Evolutionary conservation across 2,888 invertebrate genomes (phyloP), one percentile per base, ranked within the genome.

Genomic region (Leptothorax acervorum): DNA sequence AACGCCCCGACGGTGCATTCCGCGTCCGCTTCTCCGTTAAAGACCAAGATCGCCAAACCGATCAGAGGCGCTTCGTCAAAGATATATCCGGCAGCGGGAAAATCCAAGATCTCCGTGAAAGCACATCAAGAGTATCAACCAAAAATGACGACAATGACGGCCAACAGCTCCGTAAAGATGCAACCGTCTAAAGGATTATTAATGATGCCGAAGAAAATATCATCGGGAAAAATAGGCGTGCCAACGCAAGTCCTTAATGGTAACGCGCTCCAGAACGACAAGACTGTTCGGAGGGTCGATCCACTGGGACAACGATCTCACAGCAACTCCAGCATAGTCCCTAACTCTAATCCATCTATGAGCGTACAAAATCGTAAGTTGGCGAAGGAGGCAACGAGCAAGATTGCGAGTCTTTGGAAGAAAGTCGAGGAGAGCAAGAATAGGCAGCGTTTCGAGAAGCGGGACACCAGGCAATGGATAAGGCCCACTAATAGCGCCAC

Each of bases 331-430:
- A 96, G 96, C 81, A 95, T 96, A 18, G 92, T 93, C 68, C 93
- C 94, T 5, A 93, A 92, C 68, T 93, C 94, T 5, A 93, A 92
- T 81, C 88, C 90, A 45, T 86, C 91, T 4, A 45, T 86, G 0
- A 83, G 88, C 66, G 81, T 86, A 85, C 91, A 95, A 39, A 93
- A 93, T 0, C 94, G 95, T 68, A 94, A 95, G 23, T 78, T 92
- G 75, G 87, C 93, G 48, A 96, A 97, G 94, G 97, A 97, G 87
- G 96, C 97, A 0, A 97, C 97, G 15, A 98, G 98, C 93, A 97
- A 97, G 94, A 97, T 98, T 78, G 97, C 98, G 0, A 97, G 96
- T 91, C 94, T 98, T 23, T 98, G 98, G 98, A 97, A 97, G 92
- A 97, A 96, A 93, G 97, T 97, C 0, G 97, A 97, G 91, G 96